phyloP scores from a whole-genome alignment of 2,113 vertebrate species.

The Tauraco erythrolophus region DNA sequence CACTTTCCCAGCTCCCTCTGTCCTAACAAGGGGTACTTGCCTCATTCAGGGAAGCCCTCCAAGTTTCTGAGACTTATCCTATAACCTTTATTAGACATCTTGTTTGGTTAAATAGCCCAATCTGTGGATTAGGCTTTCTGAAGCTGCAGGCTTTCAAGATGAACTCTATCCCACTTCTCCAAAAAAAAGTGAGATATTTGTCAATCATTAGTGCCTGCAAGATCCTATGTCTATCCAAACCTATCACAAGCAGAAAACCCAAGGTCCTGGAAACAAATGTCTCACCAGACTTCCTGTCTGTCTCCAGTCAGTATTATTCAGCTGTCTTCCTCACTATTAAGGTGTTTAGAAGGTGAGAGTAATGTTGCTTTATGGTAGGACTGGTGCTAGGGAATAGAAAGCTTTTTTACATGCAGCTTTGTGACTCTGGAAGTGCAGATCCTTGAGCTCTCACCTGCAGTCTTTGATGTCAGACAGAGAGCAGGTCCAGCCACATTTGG shows the following conservation, averaged over 20 bases:
- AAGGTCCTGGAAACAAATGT: neutral
- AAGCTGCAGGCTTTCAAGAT: neutral
- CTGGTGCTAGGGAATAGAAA: neutral
- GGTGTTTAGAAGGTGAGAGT: neutral
- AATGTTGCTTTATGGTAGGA: neutral
- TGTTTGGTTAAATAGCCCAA: neutral
- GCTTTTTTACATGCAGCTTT: accelerated
- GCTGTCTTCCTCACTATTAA: neutral
- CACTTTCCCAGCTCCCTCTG: neutral
- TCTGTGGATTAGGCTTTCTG: neutral
- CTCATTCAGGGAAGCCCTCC: neutral
- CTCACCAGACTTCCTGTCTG: accelerated
- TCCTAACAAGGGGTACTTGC: neutral
- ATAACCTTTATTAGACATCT: neutral
- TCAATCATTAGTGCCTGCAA: neutral
- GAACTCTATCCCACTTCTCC: neutral
- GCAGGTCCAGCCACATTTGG: neutral
- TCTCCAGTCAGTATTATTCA: neutral
- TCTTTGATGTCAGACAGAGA: neutral
- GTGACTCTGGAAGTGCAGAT: neutral
- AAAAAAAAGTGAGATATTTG: neutral
- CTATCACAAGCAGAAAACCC: neutral
- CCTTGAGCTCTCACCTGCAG: neutral
- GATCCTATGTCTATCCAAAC: neutral
- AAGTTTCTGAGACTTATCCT: neutral